Base-by-base conservation (phyloP, 2,113 vertebrate species). In the Pelusios castaneus region DNA sequence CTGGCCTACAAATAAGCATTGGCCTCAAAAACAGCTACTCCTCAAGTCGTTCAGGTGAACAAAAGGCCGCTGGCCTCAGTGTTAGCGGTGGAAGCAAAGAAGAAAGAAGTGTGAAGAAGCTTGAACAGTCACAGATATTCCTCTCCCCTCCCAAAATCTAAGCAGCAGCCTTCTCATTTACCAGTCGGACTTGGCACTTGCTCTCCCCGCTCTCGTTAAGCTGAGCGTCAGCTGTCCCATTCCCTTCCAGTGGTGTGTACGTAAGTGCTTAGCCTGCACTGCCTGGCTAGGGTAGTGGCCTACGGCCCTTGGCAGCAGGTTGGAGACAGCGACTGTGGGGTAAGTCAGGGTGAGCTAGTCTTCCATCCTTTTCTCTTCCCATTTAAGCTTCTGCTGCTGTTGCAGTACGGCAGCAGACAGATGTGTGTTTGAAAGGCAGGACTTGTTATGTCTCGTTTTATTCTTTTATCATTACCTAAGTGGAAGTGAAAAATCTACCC, bases 241-340 rank as follows among this genome's bases (percentile, higher is more conserved):
- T 55, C 83, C 63, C 76, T 63, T 56, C 19, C 41, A 27, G 41
- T 27, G 41, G 0, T 3, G 38, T 5, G 3, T 43, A 27, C 45
- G 0, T 8, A 19, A 67, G 24, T 3, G 88, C 73, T 52, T 0
- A 0, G 22, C 0, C 82, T 1, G 31, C 79, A 51, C 16, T 92
- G 79, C 87, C 85, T 67, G 91, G 76, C 85, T 1, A 0, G 58
- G 1, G 2, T 1, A 52, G 63, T 38, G 43, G 3, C 87, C 73
- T 5, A 60, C 45, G 82, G 93, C 78, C 85, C 82, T 82, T 84
- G 6, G 80, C 86, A 82, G 83, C 58, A 29, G 86, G 34, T 5
- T 0, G 10, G 82, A 43, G 81, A 3, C 67, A 86, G 87, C 80
- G 89, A 45, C 4, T n/a, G 83, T 4, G 3, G 70, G 45, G 45